Conservation (phyloP, 2,888 invertebrate species). For the Aspidiotus rigidus region DNA sequence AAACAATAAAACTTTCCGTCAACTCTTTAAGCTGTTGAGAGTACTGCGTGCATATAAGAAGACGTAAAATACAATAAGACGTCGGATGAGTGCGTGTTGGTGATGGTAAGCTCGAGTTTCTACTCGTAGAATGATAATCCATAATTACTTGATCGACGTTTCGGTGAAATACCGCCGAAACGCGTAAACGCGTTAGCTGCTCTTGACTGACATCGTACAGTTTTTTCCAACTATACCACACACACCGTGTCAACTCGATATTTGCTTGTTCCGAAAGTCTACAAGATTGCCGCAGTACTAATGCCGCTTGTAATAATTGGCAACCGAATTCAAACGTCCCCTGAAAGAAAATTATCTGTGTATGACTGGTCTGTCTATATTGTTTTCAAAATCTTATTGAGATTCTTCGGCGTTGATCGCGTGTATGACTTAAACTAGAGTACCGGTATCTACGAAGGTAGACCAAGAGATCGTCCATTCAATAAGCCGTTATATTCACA, state of each 20-base stretch:
- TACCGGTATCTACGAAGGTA: too few species aligned
- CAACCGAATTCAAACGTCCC: slow-evolving; percentile 73
- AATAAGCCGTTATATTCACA: too few species aligned
- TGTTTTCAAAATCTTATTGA: not conserved
- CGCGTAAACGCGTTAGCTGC: slow-evolving; percentile 63
- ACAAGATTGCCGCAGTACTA: slow-evolving; percentile 62
- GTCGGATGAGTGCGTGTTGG: not conserved
- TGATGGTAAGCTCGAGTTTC: not conserved
- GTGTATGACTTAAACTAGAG: too few species aligned
- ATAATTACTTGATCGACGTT: slow-evolving; percentile 47
- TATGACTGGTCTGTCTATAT: not conserved
- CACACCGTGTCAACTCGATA: slow-evolving; percentile 48
- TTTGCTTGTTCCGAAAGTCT: slow-evolving; percentile 54
- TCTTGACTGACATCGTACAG: slow-evolving; percentile 62
- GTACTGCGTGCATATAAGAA: too few species aligned
- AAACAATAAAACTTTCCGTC: slow-evolving; percentile 50
- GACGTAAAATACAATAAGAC: not conserved
- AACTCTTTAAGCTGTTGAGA: slow-evolving; percentile 54
- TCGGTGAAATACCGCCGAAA: slow-evolving; percentile 65
- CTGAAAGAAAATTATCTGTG: slow-evolving; percentile 44
- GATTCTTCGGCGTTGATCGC: too few species aligned
- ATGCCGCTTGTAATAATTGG: slow-evolving; percentile 64
- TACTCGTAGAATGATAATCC: not conserved
- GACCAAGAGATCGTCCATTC: too few species aligned
- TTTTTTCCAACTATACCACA: slow-evolving; percentile 60